Conservation (phyloP, 2,888 invertebrate genomes). For the Steromphala cineraria region DNA sequence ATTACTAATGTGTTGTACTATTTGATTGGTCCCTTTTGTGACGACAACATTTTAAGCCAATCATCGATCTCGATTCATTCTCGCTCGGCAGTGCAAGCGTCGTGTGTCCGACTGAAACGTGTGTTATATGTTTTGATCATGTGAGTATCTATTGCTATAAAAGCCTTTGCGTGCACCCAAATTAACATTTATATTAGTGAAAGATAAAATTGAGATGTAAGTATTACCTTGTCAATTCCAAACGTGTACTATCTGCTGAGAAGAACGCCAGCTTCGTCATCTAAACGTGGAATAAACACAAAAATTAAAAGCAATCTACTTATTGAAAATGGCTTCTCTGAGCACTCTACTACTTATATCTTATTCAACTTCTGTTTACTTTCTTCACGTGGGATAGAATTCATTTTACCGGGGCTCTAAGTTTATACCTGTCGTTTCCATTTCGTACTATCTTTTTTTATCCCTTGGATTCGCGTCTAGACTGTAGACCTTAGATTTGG, state of each 20-base stretch:
- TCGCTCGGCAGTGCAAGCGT: background rate
- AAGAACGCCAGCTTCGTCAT: background rate
- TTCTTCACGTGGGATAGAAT: too few species aligned
- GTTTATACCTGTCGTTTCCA: too few species aligned
- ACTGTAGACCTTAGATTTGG: too few species aligned
- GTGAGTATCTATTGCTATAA: background rate
- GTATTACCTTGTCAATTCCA: too few species aligned
- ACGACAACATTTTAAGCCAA: constrained; percentile 21
- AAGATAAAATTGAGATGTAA: background rate
- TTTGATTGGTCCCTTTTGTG: constrained; percentile 38
- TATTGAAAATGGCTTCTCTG: too few species aligned
- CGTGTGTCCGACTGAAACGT: constrained; percentile 11
- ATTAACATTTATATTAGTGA: background rate
- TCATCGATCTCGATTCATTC: constrained; percentile 13
- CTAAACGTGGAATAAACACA: too few species aligned
- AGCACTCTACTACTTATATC: too few species aligned
- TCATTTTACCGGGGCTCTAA: too few species aligned
- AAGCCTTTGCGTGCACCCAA: background rate
- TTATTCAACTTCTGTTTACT: too few species aligned
- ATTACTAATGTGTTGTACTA: constrained; percentile 14
- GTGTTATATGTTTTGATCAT: background rate
- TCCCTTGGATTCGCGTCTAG: too few species aligned
- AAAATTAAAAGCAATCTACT: too few species aligned
- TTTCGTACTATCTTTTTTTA: too few species aligned
- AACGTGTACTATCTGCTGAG: background rate